These are phyloP conservation scores for Glyptemys insculpta DNA, from an alignment of 2,797 vertebrate species.

Conservation along the genomic window DNA sequence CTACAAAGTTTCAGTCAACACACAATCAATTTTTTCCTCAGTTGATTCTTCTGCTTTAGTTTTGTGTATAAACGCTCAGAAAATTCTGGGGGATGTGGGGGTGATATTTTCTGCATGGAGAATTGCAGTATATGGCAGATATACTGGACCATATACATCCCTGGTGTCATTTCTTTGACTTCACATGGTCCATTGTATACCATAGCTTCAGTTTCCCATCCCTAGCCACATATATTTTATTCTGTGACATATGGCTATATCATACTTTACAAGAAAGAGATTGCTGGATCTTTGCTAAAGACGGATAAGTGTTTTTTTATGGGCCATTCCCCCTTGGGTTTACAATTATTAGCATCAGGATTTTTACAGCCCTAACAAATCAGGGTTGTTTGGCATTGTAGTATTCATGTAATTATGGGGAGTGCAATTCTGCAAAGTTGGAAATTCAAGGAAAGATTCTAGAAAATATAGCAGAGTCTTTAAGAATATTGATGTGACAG, in stretches of 20 bases:
- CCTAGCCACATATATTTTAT: neutral
- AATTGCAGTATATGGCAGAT: neutral
- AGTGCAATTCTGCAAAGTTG: neutral
- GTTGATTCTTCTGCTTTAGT: neutral
- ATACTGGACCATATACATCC: neutral
- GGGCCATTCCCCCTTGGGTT: neutral
- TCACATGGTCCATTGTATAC: neutral
- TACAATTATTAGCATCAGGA: neutral
- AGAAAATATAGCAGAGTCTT: neutral
- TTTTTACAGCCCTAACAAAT: neutral
- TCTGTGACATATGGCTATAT: rapidly evolving
- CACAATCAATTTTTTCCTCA: neutral
- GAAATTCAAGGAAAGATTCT: neutral
- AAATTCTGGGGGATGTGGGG: neutral
- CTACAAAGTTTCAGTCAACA: neutral
- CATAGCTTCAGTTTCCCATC: rapidly evolving
- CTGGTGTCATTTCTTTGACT: neutral
- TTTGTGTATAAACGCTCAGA: neutral
- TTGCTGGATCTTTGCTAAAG: neutral
- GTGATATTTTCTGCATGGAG: neutral
- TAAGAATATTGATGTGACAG: neutral
- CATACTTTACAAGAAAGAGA: neutral
- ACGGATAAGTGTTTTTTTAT: neutral
- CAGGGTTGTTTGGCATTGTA: neutral
- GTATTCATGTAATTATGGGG: neutral